Conservation (phyloP, 2,113 vertebrate genomes). For the Cololabis saira region DNA sequence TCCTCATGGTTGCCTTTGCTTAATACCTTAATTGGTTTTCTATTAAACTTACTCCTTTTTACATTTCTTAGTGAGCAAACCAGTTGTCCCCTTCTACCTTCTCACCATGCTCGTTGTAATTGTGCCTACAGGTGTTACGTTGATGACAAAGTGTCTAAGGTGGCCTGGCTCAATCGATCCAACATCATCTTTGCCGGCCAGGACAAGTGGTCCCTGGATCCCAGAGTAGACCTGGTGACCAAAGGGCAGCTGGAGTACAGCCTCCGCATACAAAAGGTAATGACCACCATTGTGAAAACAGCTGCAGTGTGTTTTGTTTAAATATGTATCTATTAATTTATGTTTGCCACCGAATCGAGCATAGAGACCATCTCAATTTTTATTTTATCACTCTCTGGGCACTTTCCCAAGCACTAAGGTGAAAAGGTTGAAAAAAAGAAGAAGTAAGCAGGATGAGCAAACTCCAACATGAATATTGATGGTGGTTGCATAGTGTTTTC, state of each 20-base stretch:
- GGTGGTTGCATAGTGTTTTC: too few relatives aligned
- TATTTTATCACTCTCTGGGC: too few relatives aligned
- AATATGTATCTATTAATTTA: too few relatives aligned
- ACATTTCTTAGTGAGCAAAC: neutral
- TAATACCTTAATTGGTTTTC: too few relatives aligned
- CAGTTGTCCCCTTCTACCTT: neutral
- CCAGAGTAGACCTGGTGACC: conserved; percentile 95
- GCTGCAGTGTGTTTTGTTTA: neutral
- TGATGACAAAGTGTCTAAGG: conserved; percentile 97
- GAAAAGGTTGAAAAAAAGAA: too few relatives aligned
- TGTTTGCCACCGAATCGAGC: too few relatives aligned
- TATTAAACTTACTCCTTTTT: too few relatives aligned
- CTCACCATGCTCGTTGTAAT: conserved; percentile 14
- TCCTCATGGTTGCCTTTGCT: too few relatives aligned
- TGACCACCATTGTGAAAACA: neutral
- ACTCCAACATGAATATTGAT: too few relatives aligned
- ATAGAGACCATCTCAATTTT: too few relatives aligned
- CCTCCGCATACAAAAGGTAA: conserved; percentile 94
- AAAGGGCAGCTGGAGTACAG: conserved; percentile 97
- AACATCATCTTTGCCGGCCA: conserved; percentile 98
- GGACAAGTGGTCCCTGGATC: conserved; percentile 99
- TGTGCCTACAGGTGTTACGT: conserved; percentile 90
- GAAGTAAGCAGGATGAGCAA: too few relatives aligned
- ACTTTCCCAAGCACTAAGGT: too few relatives aligned
- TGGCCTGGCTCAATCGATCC: conserved; percentile 99